Evolutionary conservation across 2,797 vertebrate species (phyloP).

Genomic region (Enteromius radiatus): DNA sequence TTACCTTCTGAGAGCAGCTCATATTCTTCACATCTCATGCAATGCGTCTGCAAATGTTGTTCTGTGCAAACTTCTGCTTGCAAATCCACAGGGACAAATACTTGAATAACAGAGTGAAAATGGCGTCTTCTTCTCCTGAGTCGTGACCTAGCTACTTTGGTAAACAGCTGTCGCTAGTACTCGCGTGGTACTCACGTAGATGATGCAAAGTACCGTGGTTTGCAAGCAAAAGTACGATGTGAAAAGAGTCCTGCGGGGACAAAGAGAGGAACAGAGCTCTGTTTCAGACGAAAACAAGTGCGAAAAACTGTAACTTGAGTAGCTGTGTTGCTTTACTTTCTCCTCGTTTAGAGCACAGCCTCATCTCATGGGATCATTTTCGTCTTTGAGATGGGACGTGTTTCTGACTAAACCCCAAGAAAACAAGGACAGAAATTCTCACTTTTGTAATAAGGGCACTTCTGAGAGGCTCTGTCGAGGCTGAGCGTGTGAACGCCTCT

Average conservation of each 20-base stretch:
- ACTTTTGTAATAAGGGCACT: conserved; percentile 70
- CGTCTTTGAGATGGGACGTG: background rate
- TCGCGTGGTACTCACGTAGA: background rate
- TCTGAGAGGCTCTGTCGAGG: conserved; percentile 64
- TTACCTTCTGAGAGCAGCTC: conserved; percentile 4
- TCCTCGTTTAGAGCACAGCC: background rate
- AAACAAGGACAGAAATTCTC: conserved; percentile 53
- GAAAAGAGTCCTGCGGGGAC: background rate
- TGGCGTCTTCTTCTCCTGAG: background rate
- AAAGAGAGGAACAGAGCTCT: conserved; percentile 8
- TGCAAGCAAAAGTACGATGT: conserved; percentile 9
- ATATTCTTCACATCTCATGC: conserved; percentile 8
- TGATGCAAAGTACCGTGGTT: conserved; percentile 19
- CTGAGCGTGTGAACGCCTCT: conserved; percentile 46
- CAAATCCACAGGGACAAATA: conserved; percentile 19
- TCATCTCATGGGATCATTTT: conserved; percentile 6
- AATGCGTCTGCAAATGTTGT: conserved; percentile 7
- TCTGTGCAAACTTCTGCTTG: background rate
- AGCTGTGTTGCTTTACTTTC: background rate
- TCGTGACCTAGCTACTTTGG: conserved; percentile 12
- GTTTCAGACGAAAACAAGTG: conserved; percentile 29
- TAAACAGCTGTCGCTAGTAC: conserved; percentile 1
- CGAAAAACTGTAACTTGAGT: conserved; percentile 13
- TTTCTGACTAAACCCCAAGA: conserved; percentile 21
- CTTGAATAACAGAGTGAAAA: conserved; percentile 12